Evolutionary conservation across 2,888 invertebrate species (phyloP).

Genomic region (Coecobrya sp.): DNA sequence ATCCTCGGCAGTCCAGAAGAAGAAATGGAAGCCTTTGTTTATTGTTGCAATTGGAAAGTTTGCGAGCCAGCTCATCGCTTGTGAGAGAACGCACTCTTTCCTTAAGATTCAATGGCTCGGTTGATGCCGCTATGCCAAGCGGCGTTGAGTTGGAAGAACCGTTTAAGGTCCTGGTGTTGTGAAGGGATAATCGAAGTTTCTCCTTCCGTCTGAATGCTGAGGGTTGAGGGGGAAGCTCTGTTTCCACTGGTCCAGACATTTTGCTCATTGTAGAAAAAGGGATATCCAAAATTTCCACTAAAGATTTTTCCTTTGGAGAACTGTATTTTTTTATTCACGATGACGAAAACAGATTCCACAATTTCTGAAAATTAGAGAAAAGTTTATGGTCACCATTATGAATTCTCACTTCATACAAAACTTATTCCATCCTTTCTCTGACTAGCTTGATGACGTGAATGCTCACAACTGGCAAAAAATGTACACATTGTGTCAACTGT

Average conservation of each 20-base stretch:
- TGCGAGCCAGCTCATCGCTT: conserved; percentile 89
- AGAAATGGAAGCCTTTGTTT: conserved; percentile 83
- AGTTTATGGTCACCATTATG: conserved; percentile 17
- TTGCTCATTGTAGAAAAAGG: conserved; percentile 29
- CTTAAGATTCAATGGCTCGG: conserved; percentile 82
- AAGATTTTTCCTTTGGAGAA: background rate
- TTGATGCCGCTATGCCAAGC: conserved; percentile 2
- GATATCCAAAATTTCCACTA: background rate
- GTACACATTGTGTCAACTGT: conserved; percentile 36
- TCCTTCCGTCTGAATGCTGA: conserved; percentile 84
- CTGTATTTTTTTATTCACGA: background rate
- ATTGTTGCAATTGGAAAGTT: conserved; percentile 86
- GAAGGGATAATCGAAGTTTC: conserved; percentile 84
- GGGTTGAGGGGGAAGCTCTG: conserved; percentile 84
- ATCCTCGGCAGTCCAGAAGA: conserved; percentile 91
- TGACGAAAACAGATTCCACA: background rate
- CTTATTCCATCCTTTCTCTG: background rate
- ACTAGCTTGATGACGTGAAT: conserved; percentile 7
- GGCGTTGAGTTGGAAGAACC: background rate
- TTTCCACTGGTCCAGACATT: conserved; percentile 86
- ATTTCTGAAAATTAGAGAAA: conserved; percentile 9
- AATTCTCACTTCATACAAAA: background rate
- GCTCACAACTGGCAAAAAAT: background rate
- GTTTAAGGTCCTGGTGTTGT: conserved; percentile 51
- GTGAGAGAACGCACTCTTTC: conserved; percentile 88